These are phyloP conservation scores for Odiellus spinosus DNA, from an alignment of 2,888 invertebrate species.

Conservation along the genomic window DNA sequence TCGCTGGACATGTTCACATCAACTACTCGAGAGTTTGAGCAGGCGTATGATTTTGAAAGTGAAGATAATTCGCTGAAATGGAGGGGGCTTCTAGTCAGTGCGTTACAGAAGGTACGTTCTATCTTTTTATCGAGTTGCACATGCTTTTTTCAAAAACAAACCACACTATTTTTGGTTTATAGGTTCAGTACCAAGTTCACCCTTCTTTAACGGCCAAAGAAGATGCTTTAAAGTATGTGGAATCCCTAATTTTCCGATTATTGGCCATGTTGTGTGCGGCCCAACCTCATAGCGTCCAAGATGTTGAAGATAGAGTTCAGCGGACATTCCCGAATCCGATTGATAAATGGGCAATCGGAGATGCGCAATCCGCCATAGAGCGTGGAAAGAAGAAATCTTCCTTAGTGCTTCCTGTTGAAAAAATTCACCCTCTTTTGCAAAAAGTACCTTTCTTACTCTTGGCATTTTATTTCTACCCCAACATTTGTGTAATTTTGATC, in stretches of 20 bases:
- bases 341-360: slow-evolving; percentile 79
- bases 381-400: slow-evolving; percentile 52
- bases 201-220: slow-evolving; percentile 68
- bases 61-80: slow-evolving; percentile 43
- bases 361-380: slow-evolving; percentile 69
- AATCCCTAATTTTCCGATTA: slow-evolving; percentile 71
- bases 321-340: slow-evolving; percentile 89
- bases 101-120: slow-evolving; percentile 60
- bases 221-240: slow-evolving; percentile 81
- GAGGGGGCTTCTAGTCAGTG: slow-evolving; percentile 73
- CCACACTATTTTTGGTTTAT: no score
- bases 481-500: no score
- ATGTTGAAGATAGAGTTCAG: slow-evolving; percentile 82
- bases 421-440: slow-evolving; percentile 70
- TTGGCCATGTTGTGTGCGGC: slow-evolving; percentile 56
- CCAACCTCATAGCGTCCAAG: slow-evolving; percentile 41
- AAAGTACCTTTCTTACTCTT: slow-evolving; percentile 41
- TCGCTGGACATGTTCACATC: slow-evolving; percentile 15
- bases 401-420: slow-evolving; percentile 65
- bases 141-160: no score
- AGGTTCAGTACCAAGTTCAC: slow-evolving; percentile 83
- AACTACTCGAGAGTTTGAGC: slow-evolving; percentile 14
- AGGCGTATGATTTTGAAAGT: slow-evolving; percentile 17
- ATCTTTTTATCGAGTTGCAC: not conserved
- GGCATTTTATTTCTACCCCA: no score